A percentile compares a stretch with the other conserved stretches of the same genome.
phyloP scores from a whole-genome alignment of 2,113 vertebrate species.

The Setophaga kirtlandii region DNA sequence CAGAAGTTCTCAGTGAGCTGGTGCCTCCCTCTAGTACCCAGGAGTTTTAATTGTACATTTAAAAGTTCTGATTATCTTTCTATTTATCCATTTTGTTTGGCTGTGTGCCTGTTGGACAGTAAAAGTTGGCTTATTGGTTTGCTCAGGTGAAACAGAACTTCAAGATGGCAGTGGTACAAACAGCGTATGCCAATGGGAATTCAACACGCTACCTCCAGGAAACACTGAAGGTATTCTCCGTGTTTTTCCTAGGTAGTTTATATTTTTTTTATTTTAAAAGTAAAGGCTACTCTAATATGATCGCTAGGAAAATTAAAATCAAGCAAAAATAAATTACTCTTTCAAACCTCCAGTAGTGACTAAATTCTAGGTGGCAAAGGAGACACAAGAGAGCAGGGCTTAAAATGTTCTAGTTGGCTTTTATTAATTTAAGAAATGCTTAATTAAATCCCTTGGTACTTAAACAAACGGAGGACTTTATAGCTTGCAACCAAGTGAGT shows the following conservation, averaged over 20 bases:
- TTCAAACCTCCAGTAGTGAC: neutral
- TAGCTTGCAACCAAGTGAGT: neutral
- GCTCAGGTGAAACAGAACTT: conserved; percentile 82
- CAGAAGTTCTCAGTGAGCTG: neutral
- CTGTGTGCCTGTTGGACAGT: rapidly evolving
- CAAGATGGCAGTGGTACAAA: conserved; percentile 90
- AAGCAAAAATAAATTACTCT: neutral
- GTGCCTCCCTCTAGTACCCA: neutral
- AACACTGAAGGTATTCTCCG: conserved; percentile 83
- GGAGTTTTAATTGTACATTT: neutral
- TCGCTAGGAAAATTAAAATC: neutral
- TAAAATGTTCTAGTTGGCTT: neutral
- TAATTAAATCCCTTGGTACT: neutral
- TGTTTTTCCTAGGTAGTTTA: neutral
- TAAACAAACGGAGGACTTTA: neutral
- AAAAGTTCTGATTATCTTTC: neutral
- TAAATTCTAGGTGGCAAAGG: neutral
- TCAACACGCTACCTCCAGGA: conserved; percentile 90
- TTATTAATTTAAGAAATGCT: neutral
- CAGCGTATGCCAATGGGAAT: conserved; percentile 94
- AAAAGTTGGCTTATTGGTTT: conserved; percentile 11
- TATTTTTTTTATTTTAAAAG: neutral
- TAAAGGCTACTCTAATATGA: neutral
- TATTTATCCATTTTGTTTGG: neutral
- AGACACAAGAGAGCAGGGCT: neutral